Percentiles rank a stretch among this genome's conserved stretches.
Conservation (phyloP, 2,888 invertebrate species). For the Drosophila suboccidentalis region DNA sequence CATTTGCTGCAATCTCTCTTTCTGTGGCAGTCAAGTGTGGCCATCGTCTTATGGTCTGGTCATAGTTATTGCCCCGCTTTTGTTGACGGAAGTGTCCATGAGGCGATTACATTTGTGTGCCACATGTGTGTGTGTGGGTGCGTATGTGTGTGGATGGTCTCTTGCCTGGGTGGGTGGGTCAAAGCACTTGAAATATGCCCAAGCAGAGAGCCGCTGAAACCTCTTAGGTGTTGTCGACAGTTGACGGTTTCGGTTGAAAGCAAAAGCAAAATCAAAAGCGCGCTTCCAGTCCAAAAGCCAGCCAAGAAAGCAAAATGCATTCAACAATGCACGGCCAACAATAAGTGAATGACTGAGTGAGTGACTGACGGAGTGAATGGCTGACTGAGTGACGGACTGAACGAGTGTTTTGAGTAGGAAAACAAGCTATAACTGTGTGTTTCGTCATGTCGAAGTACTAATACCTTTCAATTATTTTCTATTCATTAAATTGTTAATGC, state of each 20-base stretch:
- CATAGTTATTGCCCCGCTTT: constrained; percentile 52
- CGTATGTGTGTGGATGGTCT: constrained; percentile 8
- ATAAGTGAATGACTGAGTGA: constrained; percentile 40
- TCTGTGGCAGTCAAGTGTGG: constrained; percentile 51
- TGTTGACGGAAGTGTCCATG: constrained; percentile 67
- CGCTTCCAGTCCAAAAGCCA: constrained; percentile 29
- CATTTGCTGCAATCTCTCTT: constrained; percentile 12
- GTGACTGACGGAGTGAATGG: constrained; percentile 17
- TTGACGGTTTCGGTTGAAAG: constrained; percentile 57
- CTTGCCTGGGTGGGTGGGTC: constrained; percentile 52
- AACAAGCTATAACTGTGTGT: constrained; percentile 7
- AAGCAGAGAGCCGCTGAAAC: constrained; percentile 50
- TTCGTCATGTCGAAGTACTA: constrained; percentile 1
- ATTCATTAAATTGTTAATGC: neutral
- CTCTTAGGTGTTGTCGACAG: constrained; percentile 60
- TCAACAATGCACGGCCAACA: constrained; percentile 42
- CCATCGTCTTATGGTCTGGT: constrained; percentile 46
- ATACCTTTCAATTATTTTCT: constrained; percentile 20
- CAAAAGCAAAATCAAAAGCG: constrained; percentile 40
- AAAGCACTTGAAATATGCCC: constrained; percentile 54
- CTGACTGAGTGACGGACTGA: constrained; percentile 28
- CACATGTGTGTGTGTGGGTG: neutral
- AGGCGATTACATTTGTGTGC: constrained; percentile 25
- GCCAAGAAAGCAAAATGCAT: constrained; percentile 47
- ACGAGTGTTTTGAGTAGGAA: constrained; percentile 27